These are phyloP conservation scores for Protobothrops mucrosquamatus DNA, from an alignment of 2,113 vertebrate species.

Conservation along the genomic window DNA sequence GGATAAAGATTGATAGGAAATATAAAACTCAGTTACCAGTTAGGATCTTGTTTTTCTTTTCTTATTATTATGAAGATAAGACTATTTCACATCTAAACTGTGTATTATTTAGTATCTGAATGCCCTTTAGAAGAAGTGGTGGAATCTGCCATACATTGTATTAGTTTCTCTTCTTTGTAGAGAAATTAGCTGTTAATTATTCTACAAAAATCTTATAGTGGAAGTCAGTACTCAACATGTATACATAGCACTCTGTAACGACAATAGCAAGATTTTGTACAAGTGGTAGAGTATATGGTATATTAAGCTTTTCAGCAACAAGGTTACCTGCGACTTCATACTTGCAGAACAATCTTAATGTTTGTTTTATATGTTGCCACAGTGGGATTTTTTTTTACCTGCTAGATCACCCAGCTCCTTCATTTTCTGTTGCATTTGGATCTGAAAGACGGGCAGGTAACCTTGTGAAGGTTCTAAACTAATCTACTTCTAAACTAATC, in stretches of 20 bases:
- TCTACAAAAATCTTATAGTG: background rate
- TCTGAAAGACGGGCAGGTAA: slow-evolving; percentile 80
- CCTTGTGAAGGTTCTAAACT: slow-evolving; percentile 60
- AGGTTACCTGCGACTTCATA: background rate
- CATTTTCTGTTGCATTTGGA: slow-evolving; percentile 74
- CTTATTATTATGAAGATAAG: background rate
- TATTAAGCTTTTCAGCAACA: background rate
- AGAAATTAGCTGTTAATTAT: background rate
- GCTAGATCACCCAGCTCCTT: slow-evolving; percentile 76
- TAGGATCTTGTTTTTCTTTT: background rate
- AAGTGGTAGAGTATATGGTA: background rate
- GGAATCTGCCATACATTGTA: background rate
- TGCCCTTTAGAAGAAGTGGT: background rate
- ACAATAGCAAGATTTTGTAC: background rate
- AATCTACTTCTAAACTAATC: slow-evolving; percentile 47
- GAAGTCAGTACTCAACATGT: background rate
- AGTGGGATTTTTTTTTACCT: slow-evolving; percentile 66
- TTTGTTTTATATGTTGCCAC: slow-evolving; percentile 46
- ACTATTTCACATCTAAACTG: background rate
- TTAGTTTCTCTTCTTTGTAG: background rate
- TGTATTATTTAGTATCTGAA: background rate
- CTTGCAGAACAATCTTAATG: slow-evolving; percentile 27
- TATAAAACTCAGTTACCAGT: background rate
- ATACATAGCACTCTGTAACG: background rate
- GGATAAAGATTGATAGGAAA: background rate